Conservation (phyloP, 2,113 vertebrate genomes). For the Petroica traversi region DNA sequence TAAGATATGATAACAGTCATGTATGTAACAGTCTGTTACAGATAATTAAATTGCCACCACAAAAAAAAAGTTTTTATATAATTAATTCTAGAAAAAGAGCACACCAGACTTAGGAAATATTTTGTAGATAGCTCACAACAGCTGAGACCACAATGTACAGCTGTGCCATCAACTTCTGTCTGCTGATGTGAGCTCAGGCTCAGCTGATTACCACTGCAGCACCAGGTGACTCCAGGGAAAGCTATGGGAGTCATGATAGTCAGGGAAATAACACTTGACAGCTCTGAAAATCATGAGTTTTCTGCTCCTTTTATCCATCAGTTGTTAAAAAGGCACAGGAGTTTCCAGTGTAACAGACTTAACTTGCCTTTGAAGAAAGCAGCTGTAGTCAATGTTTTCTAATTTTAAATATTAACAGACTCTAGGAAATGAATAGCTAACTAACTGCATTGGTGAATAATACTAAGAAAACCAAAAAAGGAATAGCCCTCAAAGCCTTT, state of each 20-base stretch:
- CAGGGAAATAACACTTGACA: not conserved
- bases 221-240: not conserved
- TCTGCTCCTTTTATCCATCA: not conserved
- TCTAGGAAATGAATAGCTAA: not conserved
- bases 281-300: not conserved
- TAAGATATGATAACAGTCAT: not conserved
- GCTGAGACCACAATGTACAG: fast-evolving
- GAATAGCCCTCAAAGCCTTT: not conserved
- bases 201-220: not conserved
- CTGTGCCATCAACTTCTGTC: not conserved
- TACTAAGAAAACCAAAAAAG: not conserved
- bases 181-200: not conserved
- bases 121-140: not conserved
- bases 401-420: not conserved
- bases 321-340: not conserved
- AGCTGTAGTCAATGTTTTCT: not conserved
- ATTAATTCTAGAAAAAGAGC: not conserved
- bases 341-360: not conserved
- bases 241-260: not conserved
- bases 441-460: not conserved
- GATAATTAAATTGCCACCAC: not conserved
- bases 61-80: fast-evolving
- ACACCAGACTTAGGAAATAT: not conserved
- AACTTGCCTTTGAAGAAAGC: not conserved
- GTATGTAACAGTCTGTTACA: not conserved